These are phyloP conservation scores for Pseudomyrmex pallidus DNA, from an alignment of 1,140 invertebrate species.

Conservation along the genomic window DNA sequence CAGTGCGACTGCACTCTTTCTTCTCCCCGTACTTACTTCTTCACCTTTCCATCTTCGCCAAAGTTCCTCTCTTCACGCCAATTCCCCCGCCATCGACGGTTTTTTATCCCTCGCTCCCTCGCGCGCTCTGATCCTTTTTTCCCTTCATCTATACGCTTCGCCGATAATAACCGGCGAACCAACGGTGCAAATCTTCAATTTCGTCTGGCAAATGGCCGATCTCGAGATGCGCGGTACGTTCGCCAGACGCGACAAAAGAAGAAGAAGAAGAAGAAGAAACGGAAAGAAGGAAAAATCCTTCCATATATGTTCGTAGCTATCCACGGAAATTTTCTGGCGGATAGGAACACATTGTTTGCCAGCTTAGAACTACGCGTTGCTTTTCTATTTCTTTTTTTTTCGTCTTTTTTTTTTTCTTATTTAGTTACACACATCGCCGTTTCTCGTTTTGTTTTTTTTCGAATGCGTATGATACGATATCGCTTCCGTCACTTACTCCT, in stretches of 20 bases:
- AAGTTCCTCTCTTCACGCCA: conserved; percentile 28
- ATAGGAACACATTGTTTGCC: conserved; percentile 59
- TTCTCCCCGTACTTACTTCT: neutral
- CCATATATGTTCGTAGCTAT: conserved; percentile 25
- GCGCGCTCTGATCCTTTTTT: conserved; percentile 32
- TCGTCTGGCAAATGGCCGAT: conserved; percentile 76
- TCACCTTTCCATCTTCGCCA: neutral
- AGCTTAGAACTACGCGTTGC: neutral
- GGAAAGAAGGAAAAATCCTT: neutral
- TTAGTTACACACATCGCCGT: conserved; percentile 30
- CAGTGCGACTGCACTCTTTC: conserved; percentile 41
- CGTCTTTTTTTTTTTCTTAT: neutral
- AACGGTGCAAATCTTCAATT: conserved; percentile 71
- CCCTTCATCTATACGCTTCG: conserved; percentile 66
- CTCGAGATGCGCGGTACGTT: conserved; percentile 53
- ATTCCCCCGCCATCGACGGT: neutral
- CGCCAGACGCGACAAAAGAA: conserved; percentile 65
- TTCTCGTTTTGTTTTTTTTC: conserved; percentile 3
- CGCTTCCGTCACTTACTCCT: neutral
- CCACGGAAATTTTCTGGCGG: conserved; percentile 47
- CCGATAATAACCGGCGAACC: conserved; percentile 71
- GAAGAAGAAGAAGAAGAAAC: conserved; percentile 28
- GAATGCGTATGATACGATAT: conserved; percentile 26
- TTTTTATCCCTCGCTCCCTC: conserved; percentile 21
- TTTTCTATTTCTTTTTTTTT: conserved; percentile 13